phyloP scores from a whole-genome alignment of 2,888 invertebrate genomes.

The Caradrina clavipalpis region DNA sequence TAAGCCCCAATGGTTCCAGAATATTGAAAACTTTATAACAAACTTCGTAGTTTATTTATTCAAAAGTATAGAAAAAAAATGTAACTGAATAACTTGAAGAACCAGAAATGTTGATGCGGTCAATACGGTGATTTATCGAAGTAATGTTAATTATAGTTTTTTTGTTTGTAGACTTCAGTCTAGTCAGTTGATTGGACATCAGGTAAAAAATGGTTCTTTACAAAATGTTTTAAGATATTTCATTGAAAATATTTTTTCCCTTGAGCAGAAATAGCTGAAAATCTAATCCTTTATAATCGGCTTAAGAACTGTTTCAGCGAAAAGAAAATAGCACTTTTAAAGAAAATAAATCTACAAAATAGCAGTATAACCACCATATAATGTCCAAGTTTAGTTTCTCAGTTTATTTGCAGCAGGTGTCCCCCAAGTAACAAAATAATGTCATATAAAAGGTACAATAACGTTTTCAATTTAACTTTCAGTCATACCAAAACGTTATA shows the following conservation, averaged over 20 bases:
- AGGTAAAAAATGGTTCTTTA: conserved; percentile 23
- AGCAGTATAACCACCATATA: conserved; percentile 36
- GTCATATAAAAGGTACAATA: no score
- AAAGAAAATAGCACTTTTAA: conserved; percentile 27
- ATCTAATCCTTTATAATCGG: conserved; percentile 8
- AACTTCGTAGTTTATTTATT: conserved; percentile 1
- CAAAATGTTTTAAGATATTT: conserved; percentile 12
- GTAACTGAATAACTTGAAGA: not conserved
- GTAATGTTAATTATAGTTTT: conserved; percentile 11
- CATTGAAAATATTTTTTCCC: conserved; percentile 18
- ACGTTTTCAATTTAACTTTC: no score
- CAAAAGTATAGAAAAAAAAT: conserved; percentile 8
- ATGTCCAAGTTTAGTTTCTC: conserved; percentile 42
- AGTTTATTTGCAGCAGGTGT: conserved; percentile 50
- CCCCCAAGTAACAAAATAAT: no score
- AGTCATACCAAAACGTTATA: no score
- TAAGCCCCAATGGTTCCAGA: conserved; percentile 21
- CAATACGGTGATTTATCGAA: not conserved
- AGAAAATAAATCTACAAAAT: conserved; percentile 21
- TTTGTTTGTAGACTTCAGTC: conserved; percentile 27
- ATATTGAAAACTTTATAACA: conserved; percentile 12
- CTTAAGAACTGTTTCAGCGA: conserved; percentile 19
- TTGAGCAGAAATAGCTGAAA: conserved; percentile 26
- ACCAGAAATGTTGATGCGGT: not conserved
- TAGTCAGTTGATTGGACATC: conserved; percentile 11